A percentile compares a stretch with the other conserved stretches of the same genome.
Evolutionary conservation across 2,797 vertebrate species (phyloP).

Genomic region (Eurystomus glaucurus): DNA sequence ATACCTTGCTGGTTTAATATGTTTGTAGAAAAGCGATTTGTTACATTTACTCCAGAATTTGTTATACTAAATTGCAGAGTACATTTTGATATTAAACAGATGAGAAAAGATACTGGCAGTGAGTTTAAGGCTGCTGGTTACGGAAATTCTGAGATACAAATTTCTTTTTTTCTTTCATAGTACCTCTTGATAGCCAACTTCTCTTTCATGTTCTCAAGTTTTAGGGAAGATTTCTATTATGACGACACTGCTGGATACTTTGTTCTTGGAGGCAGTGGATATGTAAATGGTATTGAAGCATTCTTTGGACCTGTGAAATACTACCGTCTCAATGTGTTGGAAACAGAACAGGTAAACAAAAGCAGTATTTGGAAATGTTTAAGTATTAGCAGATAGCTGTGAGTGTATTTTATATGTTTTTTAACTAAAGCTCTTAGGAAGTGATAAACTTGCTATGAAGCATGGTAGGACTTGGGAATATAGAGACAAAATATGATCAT

Average conservation of each 20-base stretch:
- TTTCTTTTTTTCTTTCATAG: slow-evolving; percentile 3
- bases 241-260: slow-evolving; percentile 94
- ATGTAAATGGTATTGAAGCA: slow-evolving; percentile 85
- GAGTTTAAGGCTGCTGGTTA: neutral
- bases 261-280: slow-evolving; percentile 89
- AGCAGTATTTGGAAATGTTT: neutral
- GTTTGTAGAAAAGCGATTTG: neutral
- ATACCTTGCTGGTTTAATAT: neutral
- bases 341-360: slow-evolving; percentile 76
- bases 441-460: neutral
- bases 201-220: slow-evolving; percentile 81
- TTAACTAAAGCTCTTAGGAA: neutral
- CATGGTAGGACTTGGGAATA: neutral
- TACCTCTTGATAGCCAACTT: neutral
- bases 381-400: neutral
- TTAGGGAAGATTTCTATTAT: slow-evolving; percentile 84
- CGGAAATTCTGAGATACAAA: neutral
- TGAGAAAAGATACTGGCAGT: neutral
- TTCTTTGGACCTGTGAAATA: slow-evolving; percentile 92
- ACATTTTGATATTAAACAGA: neutral
- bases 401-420: neutral
- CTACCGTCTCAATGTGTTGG: slow-evolving; percentile 86
- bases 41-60: neutral
- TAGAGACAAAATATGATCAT: neutral
- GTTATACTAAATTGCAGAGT: neutral